These are phyloP conservation scores for Montipora capricornis DNA, from an alignment of 64 coral and sea anemone species.

Conservation along the genomic window DNA sequence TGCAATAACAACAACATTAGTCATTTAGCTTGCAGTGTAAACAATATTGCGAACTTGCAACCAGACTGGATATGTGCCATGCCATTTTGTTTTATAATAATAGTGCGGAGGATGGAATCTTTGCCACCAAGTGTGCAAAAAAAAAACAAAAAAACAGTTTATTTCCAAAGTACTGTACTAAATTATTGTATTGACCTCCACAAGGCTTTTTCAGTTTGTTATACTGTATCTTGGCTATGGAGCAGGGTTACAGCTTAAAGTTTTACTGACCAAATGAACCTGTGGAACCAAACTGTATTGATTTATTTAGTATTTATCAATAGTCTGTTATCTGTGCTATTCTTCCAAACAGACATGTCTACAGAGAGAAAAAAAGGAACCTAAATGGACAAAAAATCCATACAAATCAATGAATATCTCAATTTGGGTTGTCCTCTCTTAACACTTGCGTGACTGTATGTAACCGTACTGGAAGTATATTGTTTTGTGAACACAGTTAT, in stretches of 20 bases:
- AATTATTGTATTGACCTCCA: background rate
- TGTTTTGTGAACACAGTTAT: too few species aligned
- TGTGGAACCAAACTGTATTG: too few species aligned
- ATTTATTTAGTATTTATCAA: background rate
- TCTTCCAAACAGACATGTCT: background rate
- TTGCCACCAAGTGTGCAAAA: background rate
- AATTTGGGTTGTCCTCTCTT: too few species aligned
- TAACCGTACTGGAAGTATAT: too few species aligned
- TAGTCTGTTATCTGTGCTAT: background rate
- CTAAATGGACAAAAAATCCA: too few species aligned
- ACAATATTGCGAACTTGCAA: background rate
- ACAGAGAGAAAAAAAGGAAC: too few species aligned
- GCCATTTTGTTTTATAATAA: background rate
- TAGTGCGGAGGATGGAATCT: background rate
- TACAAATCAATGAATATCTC: background rate
- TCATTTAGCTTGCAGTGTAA: background rate
- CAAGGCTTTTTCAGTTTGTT: background rate
- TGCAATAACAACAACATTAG: background rate
- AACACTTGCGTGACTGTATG: too few species aligned
- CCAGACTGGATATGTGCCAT: background rate
- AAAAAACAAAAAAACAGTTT: background rate
- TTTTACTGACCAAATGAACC: too few species aligned
- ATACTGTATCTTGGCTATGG: too few species aligned
- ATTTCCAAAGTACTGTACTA: background rate
- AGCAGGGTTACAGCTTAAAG: too few species aligned